Percentiles rank a stretch among this genome's conserved stretches.
phyloP scores from a whole-genome alignment of 2,797 vertebrate genomes.

The Scolopax bukidnonensis region DNA sequence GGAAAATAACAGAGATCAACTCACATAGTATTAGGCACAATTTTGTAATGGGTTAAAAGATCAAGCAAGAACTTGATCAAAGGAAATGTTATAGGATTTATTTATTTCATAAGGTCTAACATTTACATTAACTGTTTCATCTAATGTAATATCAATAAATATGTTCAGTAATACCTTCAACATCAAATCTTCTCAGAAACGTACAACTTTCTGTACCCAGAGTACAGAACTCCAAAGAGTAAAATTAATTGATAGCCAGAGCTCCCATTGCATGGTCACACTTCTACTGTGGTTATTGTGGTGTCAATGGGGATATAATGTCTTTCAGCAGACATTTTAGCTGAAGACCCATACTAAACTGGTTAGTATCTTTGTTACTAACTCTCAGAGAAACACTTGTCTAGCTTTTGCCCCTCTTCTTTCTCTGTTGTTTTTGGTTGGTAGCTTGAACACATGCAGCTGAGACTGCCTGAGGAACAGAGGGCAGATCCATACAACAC shows the following conservation, averaged over 20 bases:
- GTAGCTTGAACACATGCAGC: background rate
- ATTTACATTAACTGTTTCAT: background rate
- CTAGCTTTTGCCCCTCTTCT: background rate
- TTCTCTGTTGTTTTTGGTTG: background rate
- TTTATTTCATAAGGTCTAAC: background rate
- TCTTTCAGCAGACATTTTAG: background rate
- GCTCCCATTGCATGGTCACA: accelerated
- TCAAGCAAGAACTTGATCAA: background rate
- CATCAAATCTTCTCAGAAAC: background rate
- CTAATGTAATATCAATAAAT: background rate
- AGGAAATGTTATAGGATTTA: background rate
- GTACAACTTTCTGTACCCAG: background rate
- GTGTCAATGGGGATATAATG: background rate
- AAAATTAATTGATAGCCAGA: background rate
- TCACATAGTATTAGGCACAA: background rate
- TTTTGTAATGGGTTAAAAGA: background rate
- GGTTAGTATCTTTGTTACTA: background rate
- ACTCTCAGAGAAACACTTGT: background rate
- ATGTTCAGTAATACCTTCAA: background rate
- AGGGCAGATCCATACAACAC: background rate
- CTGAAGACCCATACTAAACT: background rate
- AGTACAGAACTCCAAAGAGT: background rate
- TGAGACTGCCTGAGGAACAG: background rate
- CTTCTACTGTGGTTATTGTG: background rate
- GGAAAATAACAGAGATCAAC: background rate